Evolutionary conservation across 2,113 vertebrate genomes (phyloP), one percentile per base, ranked within the genome.

Genomic region (Petrocephalus microphthalmus): DNA sequence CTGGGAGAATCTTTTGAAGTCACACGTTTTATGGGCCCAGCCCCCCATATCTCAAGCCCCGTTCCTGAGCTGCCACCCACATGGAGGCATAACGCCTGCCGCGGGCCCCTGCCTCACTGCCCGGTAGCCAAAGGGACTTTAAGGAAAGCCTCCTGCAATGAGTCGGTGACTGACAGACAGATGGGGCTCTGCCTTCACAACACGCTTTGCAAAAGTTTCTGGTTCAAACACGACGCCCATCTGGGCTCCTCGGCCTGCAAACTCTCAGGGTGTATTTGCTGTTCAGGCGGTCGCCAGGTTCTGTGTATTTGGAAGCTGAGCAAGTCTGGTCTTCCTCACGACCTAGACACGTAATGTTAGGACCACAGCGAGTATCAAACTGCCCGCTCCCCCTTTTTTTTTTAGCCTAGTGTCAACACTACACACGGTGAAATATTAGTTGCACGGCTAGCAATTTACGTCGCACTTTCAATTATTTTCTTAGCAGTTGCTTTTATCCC

Each of bases 1-100:
- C 33, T 85, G 52, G 49, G 13, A 37, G 29, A 85, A 85, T 54
- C 29, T 57, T 86, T 57, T 86, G 51, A 85, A 85, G 29, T 86
- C 19, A 11, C n/a, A 57, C 33, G 22, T 45, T 60, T 86, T 45
- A 8, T 33, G 15, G 20, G 19, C 17, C 53, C 85, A 20, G 17
- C 13, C 10, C 49, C 49, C 82, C 11, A 49, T 29, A 17, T 11
- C 25, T 71, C 13, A 33, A 13, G 25, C 49, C 83, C 83, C 0
- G 10, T 19, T 5, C 47, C 22, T 1, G 20, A 22, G 47, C 49
- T 17, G 29, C 6, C 52, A 13, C 19, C 53, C 85, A 57, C 53
- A 57, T 5, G 37, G 19, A 2, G n/a, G 25, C 49, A 33, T 47
- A 1, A 8, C 13, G 22, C 20, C 19, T 83, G 8, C 45, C 7